Percentiles rank a stretch among this genome's conserved stretches.
Conservation (phyloP, 2,113 vertebrate genomes). For the Formicarius rufipectus region DNA sequence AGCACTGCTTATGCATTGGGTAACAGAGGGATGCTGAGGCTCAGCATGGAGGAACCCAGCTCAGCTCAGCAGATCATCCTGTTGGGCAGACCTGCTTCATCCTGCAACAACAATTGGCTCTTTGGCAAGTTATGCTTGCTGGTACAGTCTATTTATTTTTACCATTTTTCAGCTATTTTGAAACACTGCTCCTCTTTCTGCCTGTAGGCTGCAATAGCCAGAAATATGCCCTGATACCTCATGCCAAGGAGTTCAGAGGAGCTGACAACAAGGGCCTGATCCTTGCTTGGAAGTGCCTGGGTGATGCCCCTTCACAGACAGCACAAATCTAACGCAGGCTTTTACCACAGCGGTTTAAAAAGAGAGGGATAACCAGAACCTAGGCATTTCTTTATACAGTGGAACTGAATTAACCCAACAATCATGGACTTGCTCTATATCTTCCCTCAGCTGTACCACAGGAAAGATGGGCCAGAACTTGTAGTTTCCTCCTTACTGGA, state of each 20-base stretch:
- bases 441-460: background rate
- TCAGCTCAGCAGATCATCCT: background rate
- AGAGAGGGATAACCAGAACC: background rate
- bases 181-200: background rate
- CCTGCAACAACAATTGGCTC: background rate
- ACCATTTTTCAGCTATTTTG: background rate
- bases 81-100: background rate
- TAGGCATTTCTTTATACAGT: conserved; percentile 15
- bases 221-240: background rate
- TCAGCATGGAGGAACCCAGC: rapidly evolving
- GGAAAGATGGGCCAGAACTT: background rate
- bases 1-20: background rate
- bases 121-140: background rate
- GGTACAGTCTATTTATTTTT: background rate
- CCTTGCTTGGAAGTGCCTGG: background rate
- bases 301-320: background rate
- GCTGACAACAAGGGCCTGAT: background rate
- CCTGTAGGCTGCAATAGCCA: background rate
- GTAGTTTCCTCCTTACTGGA: background rate
- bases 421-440: background rate
- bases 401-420: background rate
- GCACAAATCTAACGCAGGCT: background rate
- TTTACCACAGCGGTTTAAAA: background rate
- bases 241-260: background rate
- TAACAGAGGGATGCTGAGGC: background rate